Percentiles rank a stretch among this genome's conserved stretches.
These are phyloP conservation scores for Vanessa atalanta DNA, from an alignment of 1,140 invertebrate genomes.

Conservation along the genomic window DNA sequence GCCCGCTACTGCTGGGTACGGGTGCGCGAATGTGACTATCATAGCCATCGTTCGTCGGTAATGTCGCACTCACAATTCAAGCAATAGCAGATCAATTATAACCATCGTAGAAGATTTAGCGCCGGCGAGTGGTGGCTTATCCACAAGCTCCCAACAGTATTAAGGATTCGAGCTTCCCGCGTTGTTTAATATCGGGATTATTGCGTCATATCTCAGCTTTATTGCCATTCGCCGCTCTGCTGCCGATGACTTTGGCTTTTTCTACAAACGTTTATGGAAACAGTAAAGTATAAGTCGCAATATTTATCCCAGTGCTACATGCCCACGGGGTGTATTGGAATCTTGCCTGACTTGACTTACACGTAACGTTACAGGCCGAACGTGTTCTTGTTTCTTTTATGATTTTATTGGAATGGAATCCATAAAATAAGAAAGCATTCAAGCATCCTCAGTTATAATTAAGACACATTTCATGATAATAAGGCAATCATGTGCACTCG, in stretches of 20 bases:
- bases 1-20: no score
- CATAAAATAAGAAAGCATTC: no score
- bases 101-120: no score
- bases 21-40: no score
- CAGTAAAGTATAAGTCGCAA: constrained; percentile 21
- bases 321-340: constrained; percentile 7
- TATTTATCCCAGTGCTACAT: constrained; percentile 2
- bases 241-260: constrained; percentile 30
- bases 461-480: no score
- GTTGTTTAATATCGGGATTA: constrained; percentile 45
- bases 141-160: constrained; percentile 16
- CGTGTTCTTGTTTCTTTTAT: constrained; percentile 1
- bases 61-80: no score
- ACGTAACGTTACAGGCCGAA: background rate
- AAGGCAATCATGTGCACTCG: no score
- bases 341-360: constrained; percentile 19
- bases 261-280: constrained; percentile 20
- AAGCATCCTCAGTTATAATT: no score
- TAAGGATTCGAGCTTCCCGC: background rate
- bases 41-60: no score
- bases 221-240: constrained; percentile 19
- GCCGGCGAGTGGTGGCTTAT: background rate
- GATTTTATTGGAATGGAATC: background rate
- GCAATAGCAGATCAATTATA: no score
- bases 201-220: constrained; percentile 42